phyloP scores from a whole-genome alignment of 1,140 invertebrate species.

The Heterodera carotae region DNA sequence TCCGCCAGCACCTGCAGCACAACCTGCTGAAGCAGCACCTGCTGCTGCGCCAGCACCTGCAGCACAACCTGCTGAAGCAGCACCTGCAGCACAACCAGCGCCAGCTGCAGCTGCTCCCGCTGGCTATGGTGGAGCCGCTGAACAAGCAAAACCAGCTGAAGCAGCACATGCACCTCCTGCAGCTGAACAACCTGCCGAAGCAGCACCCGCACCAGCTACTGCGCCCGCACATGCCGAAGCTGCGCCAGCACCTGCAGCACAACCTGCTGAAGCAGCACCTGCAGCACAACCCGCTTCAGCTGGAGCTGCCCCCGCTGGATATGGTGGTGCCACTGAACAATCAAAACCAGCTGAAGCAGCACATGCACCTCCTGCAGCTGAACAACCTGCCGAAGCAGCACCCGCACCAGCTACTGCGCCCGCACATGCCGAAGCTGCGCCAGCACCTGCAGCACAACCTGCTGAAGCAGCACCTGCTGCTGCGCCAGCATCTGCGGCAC shows the following conservation, averaged over 20 bases:
- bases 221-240: not conserved
- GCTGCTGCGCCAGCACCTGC: no score
- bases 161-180: constrained; percentile 3
- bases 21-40: no score
- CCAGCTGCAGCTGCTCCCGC: constrained; percentile 16
- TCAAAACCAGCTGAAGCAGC: not conserved
- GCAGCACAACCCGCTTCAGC: not conserved
- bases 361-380: not conserved
- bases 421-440: not conserved
- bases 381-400: constrained; percentile 3
- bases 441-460: not conserved
- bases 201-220: not conserved
- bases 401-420: not conserved
- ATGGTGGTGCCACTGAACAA: not conserved
- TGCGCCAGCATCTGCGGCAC: not conserved
- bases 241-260: not conserved
- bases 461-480: not conserved
- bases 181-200: not conserved
- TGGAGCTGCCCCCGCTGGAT: not conserved
- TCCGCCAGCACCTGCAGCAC: not conserved
- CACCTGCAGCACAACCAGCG: constrained; percentile 19
- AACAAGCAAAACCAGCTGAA: not conserved
- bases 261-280: not conserved
- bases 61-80: constrained; percentile 23
- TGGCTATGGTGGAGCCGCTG: constrained; percentile 4